These are phyloP conservation scores for Carollia perspicillata DNA, from an alignment of 2,113 vertebrate genomes.

Conservation along the genomic window DNA sequence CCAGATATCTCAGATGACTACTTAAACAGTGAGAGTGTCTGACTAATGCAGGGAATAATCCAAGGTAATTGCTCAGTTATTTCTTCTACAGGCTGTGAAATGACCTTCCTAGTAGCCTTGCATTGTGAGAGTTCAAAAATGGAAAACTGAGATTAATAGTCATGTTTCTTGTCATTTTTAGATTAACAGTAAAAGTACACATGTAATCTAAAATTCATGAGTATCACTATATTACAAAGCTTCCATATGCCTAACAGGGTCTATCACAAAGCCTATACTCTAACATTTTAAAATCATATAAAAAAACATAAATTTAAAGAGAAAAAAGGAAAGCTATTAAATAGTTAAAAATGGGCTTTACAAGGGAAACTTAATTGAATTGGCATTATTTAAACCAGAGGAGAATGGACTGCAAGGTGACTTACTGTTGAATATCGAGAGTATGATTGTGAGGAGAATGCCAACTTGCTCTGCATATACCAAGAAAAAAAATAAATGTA, in stretches of 20 bases:
- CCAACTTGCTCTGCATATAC: background rate
- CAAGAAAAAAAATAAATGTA: background rate
- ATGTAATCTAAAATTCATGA: background rate
- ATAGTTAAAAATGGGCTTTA: conserved; percentile 27
- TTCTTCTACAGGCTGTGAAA: background rate
- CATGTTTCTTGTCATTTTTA: background rate
- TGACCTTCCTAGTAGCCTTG: background rate
- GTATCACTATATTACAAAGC: background rate
- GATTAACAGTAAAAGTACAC: conserved; percentile 14
- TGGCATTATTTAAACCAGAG: conserved; percentile 43
- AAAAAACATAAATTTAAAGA: conserved; percentile 50
- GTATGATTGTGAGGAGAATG: background rate
- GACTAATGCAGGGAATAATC: background rate
- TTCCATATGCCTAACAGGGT: background rate
- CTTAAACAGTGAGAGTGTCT: background rate
- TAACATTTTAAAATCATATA: background rate
- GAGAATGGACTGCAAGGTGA: conserved; percentile 15
- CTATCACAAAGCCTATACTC: background rate
- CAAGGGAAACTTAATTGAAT: background rate
- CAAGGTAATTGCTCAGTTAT: background rate
- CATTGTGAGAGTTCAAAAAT: conserved; percentile 10
- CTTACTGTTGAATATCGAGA: background rate
- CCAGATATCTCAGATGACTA: background rate
- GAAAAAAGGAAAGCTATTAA: conserved; percentile 27
- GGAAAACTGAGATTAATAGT: background rate